Conservation (phyloP, 1,140 invertebrate species). For the Trichogramma pretiosum region DNA sequence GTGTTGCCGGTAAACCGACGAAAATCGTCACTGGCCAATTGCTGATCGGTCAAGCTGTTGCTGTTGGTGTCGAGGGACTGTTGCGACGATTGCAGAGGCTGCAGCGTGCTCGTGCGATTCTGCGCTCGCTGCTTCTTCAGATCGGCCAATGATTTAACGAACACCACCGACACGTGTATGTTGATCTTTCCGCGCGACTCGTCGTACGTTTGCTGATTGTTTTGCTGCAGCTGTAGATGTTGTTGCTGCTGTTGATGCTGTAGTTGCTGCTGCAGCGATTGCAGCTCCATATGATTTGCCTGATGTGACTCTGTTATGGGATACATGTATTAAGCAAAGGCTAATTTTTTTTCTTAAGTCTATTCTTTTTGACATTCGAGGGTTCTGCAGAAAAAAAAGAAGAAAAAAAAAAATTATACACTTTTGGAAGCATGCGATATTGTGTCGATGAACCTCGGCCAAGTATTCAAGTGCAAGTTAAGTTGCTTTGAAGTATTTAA, state of each 20-base stretch:
- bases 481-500: too few species aligned
- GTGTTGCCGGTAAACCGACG: conserved; percentile 58
- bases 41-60: conserved; percentile 39
- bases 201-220: conserved; percentile 41
- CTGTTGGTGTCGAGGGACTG: conserved; percentile 42
- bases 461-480: too few species aligned
- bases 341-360: too few species aligned
- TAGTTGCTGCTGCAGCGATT: too few species aligned
- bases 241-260: conserved; percentile 24
- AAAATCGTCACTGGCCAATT: conserved; percentile 35
- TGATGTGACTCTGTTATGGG: too few species aligned
- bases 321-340: too few species aligned
- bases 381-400: too few species aligned
- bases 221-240: conserved; percentile 29
- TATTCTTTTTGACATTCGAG: too few species aligned
- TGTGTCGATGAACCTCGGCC: too few species aligned
- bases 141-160: conserved; percentile 69
- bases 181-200: conserved; percentile 82
- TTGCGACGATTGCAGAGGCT: conserved; percentile 17
- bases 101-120: conserved; percentile 56
- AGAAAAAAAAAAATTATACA: too few species aligned
- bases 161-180: conserved; percentile 74
- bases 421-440: too few species aligned
- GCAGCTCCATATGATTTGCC: too few species aligned
- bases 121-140: conserved; percentile 82